Conservation (phyloP, 2,888 invertebrate genomes). For the Drosophila histrio region DNA sequence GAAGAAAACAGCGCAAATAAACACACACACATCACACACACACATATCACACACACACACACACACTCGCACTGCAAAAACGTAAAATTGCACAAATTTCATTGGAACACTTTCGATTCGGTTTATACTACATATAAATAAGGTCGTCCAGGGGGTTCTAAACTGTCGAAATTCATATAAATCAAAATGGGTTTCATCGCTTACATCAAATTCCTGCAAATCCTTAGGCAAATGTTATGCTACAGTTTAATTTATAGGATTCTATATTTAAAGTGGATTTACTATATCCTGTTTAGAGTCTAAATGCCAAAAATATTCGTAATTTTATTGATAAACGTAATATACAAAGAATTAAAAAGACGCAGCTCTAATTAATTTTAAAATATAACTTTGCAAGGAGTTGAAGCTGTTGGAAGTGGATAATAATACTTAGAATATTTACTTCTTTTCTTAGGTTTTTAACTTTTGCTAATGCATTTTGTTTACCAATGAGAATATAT, state of each 20-base stretch:
- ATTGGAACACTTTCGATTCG: constrained; percentile 10
- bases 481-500: too few species aligned
- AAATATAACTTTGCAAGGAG: neutral
- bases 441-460: too few species aligned
- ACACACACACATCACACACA: constrained; percentile 9
- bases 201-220: neutral
- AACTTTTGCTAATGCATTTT: too few species aligned
- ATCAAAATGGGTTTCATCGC: neutral
- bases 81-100: constrained; percentile 23
- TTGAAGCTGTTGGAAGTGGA: neutral
- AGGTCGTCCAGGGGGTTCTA: neutral
- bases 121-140: neutral
- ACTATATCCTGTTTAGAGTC: too few species aligned
- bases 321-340: too few species aligned
- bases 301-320: too few species aligned
- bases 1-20: constrained; percentile 21
- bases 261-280: too few species aligned
- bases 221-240: constrained; percentile 7
- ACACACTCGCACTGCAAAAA: neutral
- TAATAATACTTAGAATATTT: too few species aligned
- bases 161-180: constrained; percentile 1
- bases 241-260: neutral
- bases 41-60: constrained; percentile 2
- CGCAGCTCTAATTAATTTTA: neutral
- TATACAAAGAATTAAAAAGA: too few species aligned